Conservation (phyloP, 2,888 invertebrate genomes). For the Drosophila lutescens region DNA sequence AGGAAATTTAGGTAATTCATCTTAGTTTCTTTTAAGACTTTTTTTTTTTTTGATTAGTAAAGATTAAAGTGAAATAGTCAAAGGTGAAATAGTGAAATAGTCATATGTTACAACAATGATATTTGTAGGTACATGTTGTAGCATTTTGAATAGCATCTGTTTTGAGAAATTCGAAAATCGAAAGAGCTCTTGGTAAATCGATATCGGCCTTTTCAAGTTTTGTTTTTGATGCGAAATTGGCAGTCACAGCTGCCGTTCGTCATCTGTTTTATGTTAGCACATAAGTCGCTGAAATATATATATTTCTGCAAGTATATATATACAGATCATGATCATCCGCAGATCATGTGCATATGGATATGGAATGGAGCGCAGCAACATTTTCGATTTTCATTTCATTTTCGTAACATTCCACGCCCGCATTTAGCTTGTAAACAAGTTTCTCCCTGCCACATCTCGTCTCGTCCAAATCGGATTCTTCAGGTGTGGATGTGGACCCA, state of each 20-base stretch:
- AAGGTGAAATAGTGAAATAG: too few species aligned
- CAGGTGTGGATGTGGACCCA: slow-evolving; percentile 36
- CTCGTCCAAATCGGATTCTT: slow-evolving; percentile 5
- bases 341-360: slow-evolving; percentile 73
- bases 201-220: slow-evolving; percentile 2
- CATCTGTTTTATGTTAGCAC: slow-evolving; percentile 76
- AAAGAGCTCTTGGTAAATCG: slow-evolving; percentile 4
- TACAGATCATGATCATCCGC: slow-evolving; percentile 39
- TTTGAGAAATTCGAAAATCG: slow-evolving; percentile 4
- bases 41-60: too few species aligned
- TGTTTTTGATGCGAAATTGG: slow-evolving; percentile 51
- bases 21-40: background rate
- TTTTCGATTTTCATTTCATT: slow-evolving; percentile 23
- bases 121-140: background rate
- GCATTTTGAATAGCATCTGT: background rate
- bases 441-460: slow-evolving; percentile 23
- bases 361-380: slow-evolving; percentile 67
- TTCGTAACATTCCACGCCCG: slow-evolving; percentile 71
- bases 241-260: slow-evolving; percentile 72
- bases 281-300: slow-evolving; percentile 49
- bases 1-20: background rate
- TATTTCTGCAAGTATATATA: background rate
- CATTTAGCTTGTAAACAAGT: slow-evolving; percentile 67
- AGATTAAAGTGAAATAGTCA: too few species aligned
- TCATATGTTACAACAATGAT: background rate